A percentile compares a stretch with the other conserved stretches of the same genome.
phyloP scores from a whole-genome alignment of 2,888 invertebrate species.

The Idaea biselata region DNA sequence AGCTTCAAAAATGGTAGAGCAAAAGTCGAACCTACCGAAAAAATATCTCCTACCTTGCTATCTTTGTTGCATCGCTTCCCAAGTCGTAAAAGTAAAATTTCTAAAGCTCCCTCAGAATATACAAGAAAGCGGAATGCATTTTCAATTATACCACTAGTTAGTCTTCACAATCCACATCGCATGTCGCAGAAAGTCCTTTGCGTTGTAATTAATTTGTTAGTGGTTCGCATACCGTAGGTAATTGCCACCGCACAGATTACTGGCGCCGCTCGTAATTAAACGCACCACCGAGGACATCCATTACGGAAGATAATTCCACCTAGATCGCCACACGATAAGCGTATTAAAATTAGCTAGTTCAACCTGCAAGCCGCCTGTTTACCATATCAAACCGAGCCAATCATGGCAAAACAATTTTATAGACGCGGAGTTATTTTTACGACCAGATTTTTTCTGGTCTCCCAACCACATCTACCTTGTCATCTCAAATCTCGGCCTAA shows the following conservation, averaged over 20 bases:
- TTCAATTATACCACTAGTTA: conserved; percentile 7
- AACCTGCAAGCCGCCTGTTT: not conserved
- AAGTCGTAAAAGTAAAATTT: not conserved
- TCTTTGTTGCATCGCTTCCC: not conserved
- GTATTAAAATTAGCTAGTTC: conserved; percentile 52
- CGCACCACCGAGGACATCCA: conserved; percentile 66
- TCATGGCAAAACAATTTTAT: not conserved
- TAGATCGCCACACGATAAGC: conserved; percentile 50
- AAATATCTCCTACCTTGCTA: too few species aligned
- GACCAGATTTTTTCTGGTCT: not conserved
- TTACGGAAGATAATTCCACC: conserved; percentile 70
- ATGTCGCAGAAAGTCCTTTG: not conserved
- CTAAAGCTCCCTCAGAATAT: not conserved
- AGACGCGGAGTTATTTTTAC: not conserved
- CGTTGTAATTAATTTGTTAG: conserved; percentile 1
- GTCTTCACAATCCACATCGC: conserved; percentile 18
- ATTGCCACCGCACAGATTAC: conserved; percentile 61
- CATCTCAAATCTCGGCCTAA: conserved; percentile 11
- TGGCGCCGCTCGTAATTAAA: conserved; percentile 70
- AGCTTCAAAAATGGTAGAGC: too few species aligned
- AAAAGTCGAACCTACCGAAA: too few species aligned
- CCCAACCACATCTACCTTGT: conserved; percentile 6
- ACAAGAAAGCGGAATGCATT: conserved; percentile 2
- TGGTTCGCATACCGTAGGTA: conserved; percentile 62
- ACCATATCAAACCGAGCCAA: conserved; percentile 1